Evolutionary conservation across 2,113 vertebrate species (phyloP), one percentile per base, ranked within the genome.

Genomic region (Falcunculus frontatus): DNA sequence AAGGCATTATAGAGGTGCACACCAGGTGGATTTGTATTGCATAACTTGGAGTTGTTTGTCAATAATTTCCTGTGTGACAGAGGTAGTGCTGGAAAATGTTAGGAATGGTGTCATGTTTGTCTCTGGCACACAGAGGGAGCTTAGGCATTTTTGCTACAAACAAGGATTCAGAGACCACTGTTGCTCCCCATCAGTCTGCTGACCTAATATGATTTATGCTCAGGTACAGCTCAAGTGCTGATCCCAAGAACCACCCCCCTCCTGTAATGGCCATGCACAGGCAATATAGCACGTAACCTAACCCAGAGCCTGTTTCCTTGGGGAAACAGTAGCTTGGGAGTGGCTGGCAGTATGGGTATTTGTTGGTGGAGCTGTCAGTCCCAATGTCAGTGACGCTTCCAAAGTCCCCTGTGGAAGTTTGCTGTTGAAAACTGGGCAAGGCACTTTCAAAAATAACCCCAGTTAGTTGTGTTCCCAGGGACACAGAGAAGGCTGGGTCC

Each of bases 241-340:
- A 75, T 69, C 41, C 22, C 32, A 81, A 67, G 37, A 94, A 20
- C 4, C 32, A 78, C 4, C 3, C 25, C 12, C 3, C 3, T 53
- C 19, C 49, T 75, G 21, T 49, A 35, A 46, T 3, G 27, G n/a
- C n/a, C 10, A 16, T 1, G 8, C n/a, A 7, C 0, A 0, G 44
- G 12, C 39, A 67, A 12, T 3, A 23, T 3, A 26, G 35, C 1
- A 0, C 25, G 12, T 9, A 9, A 19, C 1, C 8, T 44, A 46
- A 62, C 5, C 11, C 4, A 10, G 22, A 60, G 12, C 13, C 26
- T 16, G 5, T 50, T 59, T 32, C 53, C 67, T 17, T 55, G 26
- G 22, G 50, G 44, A 17, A 85, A 39, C 0, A 2, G n/a, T 6
- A 10, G 9, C 26, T 37, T 70, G 55, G 63, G 27, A 84, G 60